These are phyloP conservation scores for Lasioglossum pauxillum DNA, from an alignment of 2,888 invertebrate genomes.

Conservation along the genomic window DNA sequence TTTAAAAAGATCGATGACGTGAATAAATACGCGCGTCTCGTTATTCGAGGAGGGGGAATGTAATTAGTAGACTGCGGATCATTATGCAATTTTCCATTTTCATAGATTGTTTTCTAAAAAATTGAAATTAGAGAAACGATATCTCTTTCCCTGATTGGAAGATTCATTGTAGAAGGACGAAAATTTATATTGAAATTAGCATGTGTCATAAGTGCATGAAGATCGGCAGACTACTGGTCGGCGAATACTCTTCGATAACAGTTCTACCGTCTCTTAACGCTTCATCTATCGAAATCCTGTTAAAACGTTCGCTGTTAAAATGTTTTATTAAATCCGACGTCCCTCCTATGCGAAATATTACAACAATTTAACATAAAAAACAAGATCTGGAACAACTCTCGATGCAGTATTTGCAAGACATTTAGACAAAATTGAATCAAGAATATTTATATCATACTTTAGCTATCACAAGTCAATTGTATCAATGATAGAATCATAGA, in stretches of 20 bases:
- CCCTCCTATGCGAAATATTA: neutral
- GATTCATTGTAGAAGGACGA: neutral
- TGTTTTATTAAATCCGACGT: neutral
- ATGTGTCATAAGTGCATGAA: neutral
- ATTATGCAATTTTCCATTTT: neutral
- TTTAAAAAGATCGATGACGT: neutral
- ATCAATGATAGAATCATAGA: too few relatives aligned
- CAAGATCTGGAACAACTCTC: too few relatives aligned
- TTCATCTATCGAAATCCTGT: neutral
- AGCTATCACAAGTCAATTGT: too few relatives aligned
- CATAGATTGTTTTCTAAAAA: neutral
- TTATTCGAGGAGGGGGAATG: neutral
- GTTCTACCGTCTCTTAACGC: neutral
- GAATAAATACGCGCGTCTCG: neutral
- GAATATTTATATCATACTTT: too few relatives aligned
- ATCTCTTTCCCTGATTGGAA: neutral
- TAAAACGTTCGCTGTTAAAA: too few relatives aligned
- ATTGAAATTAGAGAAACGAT: neutral
- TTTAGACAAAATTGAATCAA: too few relatives aligned
- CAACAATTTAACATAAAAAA: neutral
- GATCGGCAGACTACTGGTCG: neutral
- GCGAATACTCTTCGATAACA: conserved; percentile 14
- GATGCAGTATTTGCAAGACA: too few relatives aligned
- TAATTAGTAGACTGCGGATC: neutral
- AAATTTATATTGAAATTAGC: neutral